Evolutionary conservation across 2,888 invertebrate genomes (phyloP).

Genomic region (Trissonchulus sp.): DNA sequence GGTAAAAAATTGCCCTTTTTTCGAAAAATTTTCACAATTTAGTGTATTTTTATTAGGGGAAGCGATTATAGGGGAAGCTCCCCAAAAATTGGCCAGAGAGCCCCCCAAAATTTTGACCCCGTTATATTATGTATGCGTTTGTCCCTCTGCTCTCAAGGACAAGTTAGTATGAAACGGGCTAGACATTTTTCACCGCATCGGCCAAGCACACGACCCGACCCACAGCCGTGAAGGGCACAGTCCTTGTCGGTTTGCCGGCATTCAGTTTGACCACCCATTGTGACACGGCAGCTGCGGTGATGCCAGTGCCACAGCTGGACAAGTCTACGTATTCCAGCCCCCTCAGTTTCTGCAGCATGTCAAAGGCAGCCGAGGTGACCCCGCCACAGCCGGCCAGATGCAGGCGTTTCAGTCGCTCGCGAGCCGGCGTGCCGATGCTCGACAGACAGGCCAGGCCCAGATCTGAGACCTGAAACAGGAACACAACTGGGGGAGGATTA

Average conservation of each 20-base stretch:
- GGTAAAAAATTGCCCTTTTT: no score
- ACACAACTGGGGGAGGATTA: no score
- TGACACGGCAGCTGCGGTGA: background rate
- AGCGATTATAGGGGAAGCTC: no score
- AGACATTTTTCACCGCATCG: no score
- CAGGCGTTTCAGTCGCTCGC: background rate
- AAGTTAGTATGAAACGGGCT: no score
- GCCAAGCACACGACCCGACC: background rate
- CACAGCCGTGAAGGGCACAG: background rate
- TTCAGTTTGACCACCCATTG: background rate
- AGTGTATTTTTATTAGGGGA: no score
- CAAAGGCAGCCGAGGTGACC: background rate
- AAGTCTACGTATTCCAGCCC: background rate
- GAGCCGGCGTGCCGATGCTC: constrained; percentile 6
- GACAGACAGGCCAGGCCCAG: constrained; percentile 9
- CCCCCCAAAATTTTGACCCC: no score
- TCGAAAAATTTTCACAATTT: no score
- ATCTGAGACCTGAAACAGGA: constrained; percentile 1
- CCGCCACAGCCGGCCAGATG: constrained; percentile 23
- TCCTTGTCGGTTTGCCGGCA: no score
- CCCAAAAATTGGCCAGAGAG: no score
- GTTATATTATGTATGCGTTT: no score
- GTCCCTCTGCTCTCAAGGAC: no score
- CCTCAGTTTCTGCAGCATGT: background rate
- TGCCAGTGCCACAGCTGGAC: background rate